Conservation (phyloP, 2,888 invertebrate genomes). For the Leptothorax acervorum region DNA sequence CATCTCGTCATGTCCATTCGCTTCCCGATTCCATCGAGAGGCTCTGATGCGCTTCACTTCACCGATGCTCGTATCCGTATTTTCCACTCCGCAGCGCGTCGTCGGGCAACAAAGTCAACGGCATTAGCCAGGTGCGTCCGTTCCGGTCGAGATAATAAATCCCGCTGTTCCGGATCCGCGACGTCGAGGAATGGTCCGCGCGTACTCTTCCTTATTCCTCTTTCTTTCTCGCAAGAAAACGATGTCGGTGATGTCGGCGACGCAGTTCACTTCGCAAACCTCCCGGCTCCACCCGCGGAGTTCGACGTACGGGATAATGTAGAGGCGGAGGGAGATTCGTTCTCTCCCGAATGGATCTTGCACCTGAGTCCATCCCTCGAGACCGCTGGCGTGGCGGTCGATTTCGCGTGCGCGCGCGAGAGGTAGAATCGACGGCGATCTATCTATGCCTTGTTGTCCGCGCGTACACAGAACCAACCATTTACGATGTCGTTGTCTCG, state of each 20-base stretch:
- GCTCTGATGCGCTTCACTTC: slow-evolving; percentile 26
- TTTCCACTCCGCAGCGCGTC: slow-evolving; percentile 25
- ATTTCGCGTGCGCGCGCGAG: slow-evolving; percentile 28
- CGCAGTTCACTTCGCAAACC: slow-evolving; percentile 65
- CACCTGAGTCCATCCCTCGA: slow-evolving; percentile 70
- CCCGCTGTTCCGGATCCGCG: slow-evolving; percentile 56
- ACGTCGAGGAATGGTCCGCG: slow-evolving; percentile 49
- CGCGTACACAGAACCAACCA: slow-evolving; percentile 53
- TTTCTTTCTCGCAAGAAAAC: slow-evolving; percentile 29
- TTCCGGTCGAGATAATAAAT: slow-evolving; percentile 67
- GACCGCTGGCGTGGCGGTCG: slow-evolving; percentile 40
- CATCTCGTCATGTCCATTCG: neutral
- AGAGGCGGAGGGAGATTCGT: slow-evolving; percentile 53
- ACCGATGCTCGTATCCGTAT: slow-evolving; percentile 19
- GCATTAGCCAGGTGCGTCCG: slow-evolving; percentile 70
- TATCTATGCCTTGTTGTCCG: slow-evolving; percentile 56
- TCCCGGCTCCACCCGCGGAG: slow-evolving; percentile 42
- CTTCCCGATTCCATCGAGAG: slow-evolving; percentile 24
- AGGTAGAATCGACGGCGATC: slow-evolving; percentile 60
- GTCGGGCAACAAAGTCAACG: slow-evolving; percentile 63
- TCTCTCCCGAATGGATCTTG: slow-evolving; percentile 55
- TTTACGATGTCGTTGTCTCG: slow-evolving; percentile 67
- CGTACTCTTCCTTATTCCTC: slow-evolving; percentile 4
- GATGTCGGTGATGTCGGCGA: slow-evolving; percentile 47
- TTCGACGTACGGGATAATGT: slow-evolving; percentile 69